Base-by-base conservation (phyloP, 2,113 vertebrate species). In the Sitta europaea region DNA sequence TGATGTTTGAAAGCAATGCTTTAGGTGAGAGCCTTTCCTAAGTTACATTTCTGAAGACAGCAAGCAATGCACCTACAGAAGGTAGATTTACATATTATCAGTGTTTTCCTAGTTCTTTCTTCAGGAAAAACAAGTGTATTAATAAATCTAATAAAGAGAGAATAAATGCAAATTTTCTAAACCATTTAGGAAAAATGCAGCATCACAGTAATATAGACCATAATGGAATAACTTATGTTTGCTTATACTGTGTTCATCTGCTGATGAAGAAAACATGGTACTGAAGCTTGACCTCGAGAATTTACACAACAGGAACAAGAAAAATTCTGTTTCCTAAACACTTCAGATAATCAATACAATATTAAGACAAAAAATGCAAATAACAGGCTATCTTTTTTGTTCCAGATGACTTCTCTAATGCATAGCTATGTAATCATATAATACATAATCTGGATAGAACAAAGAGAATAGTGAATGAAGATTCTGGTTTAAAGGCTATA, bases 1-100 rank as follows among this genome's bases (percentile, higher is more conserved):
- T 99, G 71, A 98, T 98, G 72, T 98, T 99, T 92, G 99, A 99
- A 97, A 99, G 98, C 90, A 98, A 98, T 25, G 98, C 98, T 66
- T 97, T 98, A 74, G 99, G 99, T 99, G 47, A 97, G 98, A 78
- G 14, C n/a, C 31, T 45, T 74, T 67, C 36, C 13, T 28, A 54
- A 57, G 28, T 48, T 65, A 63, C 19, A 19, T 38, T 70, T 66
- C 62, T 70, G 25, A 68, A 88, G n/a, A 57, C 20, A 90, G 54
- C 54, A 83, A 75, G 55, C 36, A 88, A 14, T 58, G 54, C 22
- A 73, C 12, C 24, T 38, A 20, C 23, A 63, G n/a, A 75, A 18
- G 3, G 14, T 9, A 55, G 81, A 95, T 51, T 77, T 50, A 77
- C 19, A n/a, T 31, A 33, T 7, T n/a, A 35, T 23, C 42, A 62